These are phyloP conservation scores for Nestor notabilis DNA, from an alignment of 2,113 vertebrate genomes.

Conservation along the genomic window DNA sequence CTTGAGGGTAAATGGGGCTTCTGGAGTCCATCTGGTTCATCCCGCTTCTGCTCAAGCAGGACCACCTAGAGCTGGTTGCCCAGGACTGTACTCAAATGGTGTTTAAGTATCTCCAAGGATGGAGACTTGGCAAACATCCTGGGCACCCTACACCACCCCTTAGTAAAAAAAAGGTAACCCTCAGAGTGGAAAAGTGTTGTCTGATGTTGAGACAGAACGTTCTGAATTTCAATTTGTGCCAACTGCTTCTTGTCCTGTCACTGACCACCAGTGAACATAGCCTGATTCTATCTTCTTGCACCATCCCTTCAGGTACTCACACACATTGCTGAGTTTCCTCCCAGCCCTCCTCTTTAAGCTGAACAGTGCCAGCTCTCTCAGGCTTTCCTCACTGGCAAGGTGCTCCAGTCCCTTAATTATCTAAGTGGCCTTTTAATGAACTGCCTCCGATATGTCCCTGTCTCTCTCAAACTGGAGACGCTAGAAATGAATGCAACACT, in stretches of 20 bases:
- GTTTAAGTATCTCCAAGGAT: neutral
- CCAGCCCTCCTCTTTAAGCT: neutral
- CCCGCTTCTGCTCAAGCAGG: neutral
- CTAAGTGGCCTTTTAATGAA: too few relatives aligned
- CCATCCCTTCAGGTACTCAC: neutral
- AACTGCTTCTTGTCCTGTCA: neutral
- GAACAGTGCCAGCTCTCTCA: neutral
- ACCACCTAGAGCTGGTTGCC: neutral
- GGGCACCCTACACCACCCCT: neutral
- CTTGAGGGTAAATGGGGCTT: neutral
- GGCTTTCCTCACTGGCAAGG: neutral
- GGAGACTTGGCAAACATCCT: neutral
- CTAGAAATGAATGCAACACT: too few relatives aligned
- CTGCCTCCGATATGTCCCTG: neutral
- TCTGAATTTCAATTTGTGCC: neutral
- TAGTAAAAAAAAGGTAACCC: neutral
- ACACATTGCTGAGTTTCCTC: neutral
- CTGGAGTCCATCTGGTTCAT: neutral
- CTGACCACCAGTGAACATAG: neutral
- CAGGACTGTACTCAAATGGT: neutral
- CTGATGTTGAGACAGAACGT: rapidly evolving
- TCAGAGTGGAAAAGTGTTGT: neutral
- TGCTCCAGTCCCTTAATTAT: neutral
- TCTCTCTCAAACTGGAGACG: neutral
- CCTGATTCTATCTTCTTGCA: neutral